These are phyloP conservation scores for Dasypolia templi DNA, from an alignment of 2,888 invertebrate species.

Conservation along the genomic window DNA sequence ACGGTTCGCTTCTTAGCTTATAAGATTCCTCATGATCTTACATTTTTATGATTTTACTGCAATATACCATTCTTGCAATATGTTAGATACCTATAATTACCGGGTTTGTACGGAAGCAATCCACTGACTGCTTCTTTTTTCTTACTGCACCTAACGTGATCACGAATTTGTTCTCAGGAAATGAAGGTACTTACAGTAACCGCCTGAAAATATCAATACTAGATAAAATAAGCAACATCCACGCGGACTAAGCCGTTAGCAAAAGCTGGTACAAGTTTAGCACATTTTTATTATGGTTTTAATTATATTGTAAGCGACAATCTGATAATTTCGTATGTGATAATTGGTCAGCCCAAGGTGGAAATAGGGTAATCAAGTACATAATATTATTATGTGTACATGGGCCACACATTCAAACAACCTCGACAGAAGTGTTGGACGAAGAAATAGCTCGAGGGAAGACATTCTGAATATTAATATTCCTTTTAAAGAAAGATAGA, in stretches of 20 bases:
- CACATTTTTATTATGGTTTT: not conserved
- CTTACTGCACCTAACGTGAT: not conserved
- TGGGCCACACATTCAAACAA: not conserved
- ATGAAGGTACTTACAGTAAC: not conserved
- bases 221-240: not conserved
- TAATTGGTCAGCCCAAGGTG: not conserved
- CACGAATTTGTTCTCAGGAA: not conserved
- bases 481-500: not conserved
- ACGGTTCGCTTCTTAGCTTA: not conserved
- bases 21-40: not conserved
- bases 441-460: not conserved
- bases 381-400: not conserved
- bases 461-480: not conserved
- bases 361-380: not conserved
- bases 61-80: too few relatives aligned
- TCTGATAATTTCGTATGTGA: not conserved
- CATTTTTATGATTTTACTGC: too few relatives aligned
- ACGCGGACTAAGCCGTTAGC: not conserved
- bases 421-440: not conserved
- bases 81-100: too few relatives aligned
- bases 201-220: not conserved
- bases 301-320: not conserved
- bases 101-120: too few relatives aligned
- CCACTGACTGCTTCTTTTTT: too few relatives aligned
- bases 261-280: not conserved